Percentiles rank a stretch among this genome's conserved stretches.
phyloP scores from a whole-genome alignment of 2,888 invertebrate genomes.

The Yponomeuta evonymella region DNA sequence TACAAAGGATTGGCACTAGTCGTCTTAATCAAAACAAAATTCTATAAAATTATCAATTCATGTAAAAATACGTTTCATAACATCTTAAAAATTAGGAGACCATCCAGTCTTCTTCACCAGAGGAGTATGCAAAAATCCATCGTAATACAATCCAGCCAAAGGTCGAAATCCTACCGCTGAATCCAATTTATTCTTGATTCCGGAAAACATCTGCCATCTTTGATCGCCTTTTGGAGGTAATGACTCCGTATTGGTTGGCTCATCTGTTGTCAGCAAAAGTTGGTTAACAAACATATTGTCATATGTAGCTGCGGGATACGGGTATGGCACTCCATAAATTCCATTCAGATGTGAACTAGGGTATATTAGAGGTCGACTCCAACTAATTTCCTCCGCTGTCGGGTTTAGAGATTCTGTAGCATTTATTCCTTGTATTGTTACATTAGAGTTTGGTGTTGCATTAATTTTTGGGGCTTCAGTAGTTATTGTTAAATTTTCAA shows the following conservation, averaged over 20 bases:
- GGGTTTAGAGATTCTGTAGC: conserved; percentile 18
- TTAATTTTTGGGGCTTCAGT: conserved; percentile 7
- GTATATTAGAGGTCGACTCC: conserved; percentile 16
- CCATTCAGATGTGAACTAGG: background rate
- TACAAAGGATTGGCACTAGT: too few species aligned
- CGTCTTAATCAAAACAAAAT: too few species aligned
- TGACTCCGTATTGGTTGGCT: conserved; percentile 38
- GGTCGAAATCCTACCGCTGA: conserved; percentile 49
- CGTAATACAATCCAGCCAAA: conserved; percentile 64
- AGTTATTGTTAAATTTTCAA: conserved; percentile 1
- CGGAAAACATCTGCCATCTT: conserved; percentile 47
- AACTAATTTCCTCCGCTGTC: background rate
- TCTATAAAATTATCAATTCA: too few species aligned
- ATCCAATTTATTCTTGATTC: conserved; percentile 29
- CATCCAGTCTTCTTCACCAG: conserved; percentile 29
- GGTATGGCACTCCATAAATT: background rate
- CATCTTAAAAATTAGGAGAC: conserved; percentile 11
- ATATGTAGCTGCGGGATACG: conserved; percentile 31
- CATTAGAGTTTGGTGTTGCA: background rate
- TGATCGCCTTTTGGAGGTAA: conserved; percentile 42
- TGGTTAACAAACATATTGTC: conserved; percentile 42
- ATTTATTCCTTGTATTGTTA: background rate
- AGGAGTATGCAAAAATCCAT: conserved; percentile 57
- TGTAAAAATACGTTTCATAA: background rate
- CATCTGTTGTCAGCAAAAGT: conserved; percentile 56